Conservation (phyloP, 2,113 vertebrate genomes). For the Agelaius phoeniceus region DNA sequence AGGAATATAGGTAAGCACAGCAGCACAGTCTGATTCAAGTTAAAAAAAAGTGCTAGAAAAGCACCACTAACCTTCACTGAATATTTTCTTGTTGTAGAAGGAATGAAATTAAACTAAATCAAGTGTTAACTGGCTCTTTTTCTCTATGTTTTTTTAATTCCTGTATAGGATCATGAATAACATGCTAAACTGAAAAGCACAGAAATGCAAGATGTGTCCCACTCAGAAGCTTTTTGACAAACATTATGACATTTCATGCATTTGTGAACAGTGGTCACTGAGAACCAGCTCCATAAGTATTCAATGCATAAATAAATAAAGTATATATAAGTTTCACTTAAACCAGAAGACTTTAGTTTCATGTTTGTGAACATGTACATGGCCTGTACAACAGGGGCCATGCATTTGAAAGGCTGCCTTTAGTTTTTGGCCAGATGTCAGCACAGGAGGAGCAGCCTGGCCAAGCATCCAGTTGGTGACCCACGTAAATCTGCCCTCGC, state of each 20-base stretch:
- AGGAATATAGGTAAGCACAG: not conserved
- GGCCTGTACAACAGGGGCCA: not conserved
- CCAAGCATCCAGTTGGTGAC: not conserved
- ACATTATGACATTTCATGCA: not conserved
- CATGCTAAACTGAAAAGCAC: not conserved
- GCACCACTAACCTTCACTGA: not conserved
- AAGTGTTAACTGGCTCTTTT: not conserved
- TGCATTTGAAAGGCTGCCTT: not conserved
- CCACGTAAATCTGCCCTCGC: not conserved
- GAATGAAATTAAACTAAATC: not conserved
- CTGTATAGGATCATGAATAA: not conserved
- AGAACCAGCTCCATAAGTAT: not conserved
- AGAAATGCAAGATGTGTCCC: not conserved
- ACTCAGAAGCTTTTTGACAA: not conserved
- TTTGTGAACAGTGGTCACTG: not conserved
- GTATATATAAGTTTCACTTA: not conserved
- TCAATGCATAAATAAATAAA: not conserved
- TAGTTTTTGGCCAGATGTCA: accelerated
- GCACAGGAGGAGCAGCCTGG: not conserved
- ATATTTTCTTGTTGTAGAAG: not conserved
- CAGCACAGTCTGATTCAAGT: not conserved
- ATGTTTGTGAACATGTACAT: not conserved
- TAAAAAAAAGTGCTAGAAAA: not conserved
- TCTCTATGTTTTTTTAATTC: not conserved
- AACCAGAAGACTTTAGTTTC: not conserved